These are phyloP conservation scores for Auanema freiburgensis DNA, from an alignment of 2,888 invertebrate genomes.

Conservation along the genomic window DNA sequence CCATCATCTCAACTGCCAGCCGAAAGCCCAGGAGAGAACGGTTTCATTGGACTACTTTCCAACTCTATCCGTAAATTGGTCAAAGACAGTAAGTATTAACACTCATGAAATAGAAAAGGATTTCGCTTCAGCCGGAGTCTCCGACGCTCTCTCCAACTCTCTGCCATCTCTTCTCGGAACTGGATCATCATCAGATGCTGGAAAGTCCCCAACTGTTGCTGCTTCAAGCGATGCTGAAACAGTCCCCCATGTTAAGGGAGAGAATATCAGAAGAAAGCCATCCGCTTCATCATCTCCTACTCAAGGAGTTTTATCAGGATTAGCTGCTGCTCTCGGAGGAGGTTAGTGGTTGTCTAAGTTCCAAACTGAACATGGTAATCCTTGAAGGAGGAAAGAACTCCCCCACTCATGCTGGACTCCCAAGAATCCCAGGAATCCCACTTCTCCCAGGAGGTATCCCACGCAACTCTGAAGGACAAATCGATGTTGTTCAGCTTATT, in stretches of 20 bases:
- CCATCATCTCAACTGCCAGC: constrained; percentile 56
- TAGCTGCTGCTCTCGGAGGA: constrained; percentile 73
- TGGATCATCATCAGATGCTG: too few relatives aligned
- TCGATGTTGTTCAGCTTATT: constrained; percentile 63
- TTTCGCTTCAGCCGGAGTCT: constrained; percentile 55
- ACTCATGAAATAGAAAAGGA: too few relatives aligned
- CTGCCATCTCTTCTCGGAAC: constrained; percentile 58
- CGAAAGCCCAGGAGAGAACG: constrained; percentile 63
- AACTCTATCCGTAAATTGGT: constrained; percentile 62
- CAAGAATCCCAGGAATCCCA: constrained; percentile 63
- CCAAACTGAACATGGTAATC: too few relatives aligned
- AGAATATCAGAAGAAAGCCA: constrained; percentile 60
- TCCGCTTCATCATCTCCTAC: constrained; percentile 53
- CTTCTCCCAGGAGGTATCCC: constrained; percentile 64
- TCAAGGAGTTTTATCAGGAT: constrained; percentile 71
- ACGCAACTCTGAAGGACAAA: constrained; percentile 62
- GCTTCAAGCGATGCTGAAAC: constrained; percentile 30
- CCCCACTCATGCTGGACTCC: constrained; percentile 62
- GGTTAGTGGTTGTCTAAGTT: too few relatives aligned
- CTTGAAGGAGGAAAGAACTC: constrained; percentile 72
- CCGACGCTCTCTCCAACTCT: constrained; percentile 62
- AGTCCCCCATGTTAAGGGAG: constrained; percentile 24
- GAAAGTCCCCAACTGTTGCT: constrained; percentile 23
- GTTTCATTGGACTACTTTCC: constrained; percentile 61
- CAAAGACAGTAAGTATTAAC: constrained; percentile 59